Percentiles rank a stretch among this genome's conserved stretches.
Conservation (phyloP, 2,888 invertebrate genomes). For the Cryptocephalus moraei region DNA sequence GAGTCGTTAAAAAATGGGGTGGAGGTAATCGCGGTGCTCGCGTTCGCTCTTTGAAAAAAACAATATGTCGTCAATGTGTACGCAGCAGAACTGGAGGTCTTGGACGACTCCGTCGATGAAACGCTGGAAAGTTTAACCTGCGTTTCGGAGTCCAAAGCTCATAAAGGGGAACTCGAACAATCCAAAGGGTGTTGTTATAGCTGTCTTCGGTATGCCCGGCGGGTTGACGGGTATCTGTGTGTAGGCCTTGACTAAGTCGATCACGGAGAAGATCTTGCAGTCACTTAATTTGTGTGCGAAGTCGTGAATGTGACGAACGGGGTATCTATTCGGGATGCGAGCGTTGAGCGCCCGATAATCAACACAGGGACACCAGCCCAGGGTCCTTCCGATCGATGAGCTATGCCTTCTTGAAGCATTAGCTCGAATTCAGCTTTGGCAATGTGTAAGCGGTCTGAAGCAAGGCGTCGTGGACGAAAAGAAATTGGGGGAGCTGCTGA, state of each 20-base stretch:
- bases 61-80: too few species aligned
- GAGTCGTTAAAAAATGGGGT: too few species aligned
- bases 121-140: neutral
- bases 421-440: too few species aligned
- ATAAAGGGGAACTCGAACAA: neutral
- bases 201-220: too few species aligned
- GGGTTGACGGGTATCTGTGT: neutral
- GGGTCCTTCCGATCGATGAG: too few species aligned
- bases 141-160: neutral
- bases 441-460: too few species aligned
- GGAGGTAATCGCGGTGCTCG: too few species aligned
- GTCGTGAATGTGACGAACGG: neutral
- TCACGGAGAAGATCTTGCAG: neutral
- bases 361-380: neutral
- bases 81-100: neutral
- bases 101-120: neutral
- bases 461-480: too few species aligned
- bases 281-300: neutral
- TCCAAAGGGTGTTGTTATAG: neutral
- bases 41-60: too few species aligned
- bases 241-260: neutral
- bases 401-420: too few species aligned
- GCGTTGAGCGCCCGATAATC: too few species aligned
- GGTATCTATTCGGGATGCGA: neutral
- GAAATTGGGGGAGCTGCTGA: too few species aligned